phyloP scores from a whole-genome alignment of 2,797 vertebrate genomes.

The Falco columbarius region DNA sequence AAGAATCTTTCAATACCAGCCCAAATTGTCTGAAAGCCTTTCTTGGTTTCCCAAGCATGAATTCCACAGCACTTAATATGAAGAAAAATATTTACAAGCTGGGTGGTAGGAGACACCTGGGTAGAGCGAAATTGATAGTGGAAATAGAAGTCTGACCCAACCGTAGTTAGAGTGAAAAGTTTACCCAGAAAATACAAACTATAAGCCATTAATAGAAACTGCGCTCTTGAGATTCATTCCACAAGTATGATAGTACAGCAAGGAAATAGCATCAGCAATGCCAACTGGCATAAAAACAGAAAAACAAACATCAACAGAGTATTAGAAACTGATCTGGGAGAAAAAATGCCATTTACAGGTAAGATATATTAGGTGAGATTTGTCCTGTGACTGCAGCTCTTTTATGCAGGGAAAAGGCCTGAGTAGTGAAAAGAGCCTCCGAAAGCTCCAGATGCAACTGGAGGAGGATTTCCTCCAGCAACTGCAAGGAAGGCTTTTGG shows the following conservation, averaged over 20 bases:
- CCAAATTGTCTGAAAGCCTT: background rate
- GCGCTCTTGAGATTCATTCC: conserved; percentile 10
- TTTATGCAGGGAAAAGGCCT: background rate
- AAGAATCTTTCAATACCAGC: background rate
- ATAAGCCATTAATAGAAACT: conserved; percentile 9
- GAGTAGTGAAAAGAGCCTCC: background rate
- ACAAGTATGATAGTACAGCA: background rate
- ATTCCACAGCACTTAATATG: background rate
- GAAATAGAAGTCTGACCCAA: background rate
- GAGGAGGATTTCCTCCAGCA: background rate
- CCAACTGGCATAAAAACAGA: conserved; percentile 11
- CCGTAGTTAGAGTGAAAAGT: background rate
- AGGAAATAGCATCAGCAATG: background rate
- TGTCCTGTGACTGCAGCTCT: background rate
- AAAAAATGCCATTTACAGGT: conserved; percentile 4
- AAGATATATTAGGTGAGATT: conserved; percentile 11
- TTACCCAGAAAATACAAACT: conserved; percentile 4
- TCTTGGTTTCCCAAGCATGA: background rate
- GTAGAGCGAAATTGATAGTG: background rate
- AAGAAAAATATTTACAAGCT: conserved; percentile 16
- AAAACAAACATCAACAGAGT: background rate
- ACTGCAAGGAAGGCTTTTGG: background rate
- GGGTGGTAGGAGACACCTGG: conserved; percentile 2
- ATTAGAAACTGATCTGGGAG: background rate
- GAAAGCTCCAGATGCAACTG: background rate